These are phyloP conservation scores for Operophtera brumata DNA, from an alignment of 2,888 invertebrate genomes.

Conservation along the genomic window DNA sequence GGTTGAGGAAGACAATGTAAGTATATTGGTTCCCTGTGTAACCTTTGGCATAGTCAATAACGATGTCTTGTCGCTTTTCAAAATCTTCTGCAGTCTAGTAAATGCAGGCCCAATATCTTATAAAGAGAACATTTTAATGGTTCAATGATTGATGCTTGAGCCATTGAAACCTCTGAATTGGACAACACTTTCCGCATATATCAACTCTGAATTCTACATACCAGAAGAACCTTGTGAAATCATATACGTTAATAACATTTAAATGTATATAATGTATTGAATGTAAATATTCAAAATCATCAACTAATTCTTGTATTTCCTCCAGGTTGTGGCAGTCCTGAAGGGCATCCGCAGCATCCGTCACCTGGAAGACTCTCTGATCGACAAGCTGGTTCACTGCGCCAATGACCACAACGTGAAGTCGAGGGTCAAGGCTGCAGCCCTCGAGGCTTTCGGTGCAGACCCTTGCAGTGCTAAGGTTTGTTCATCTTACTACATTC, in stretches of 20 bases:
- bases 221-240: too few species aligned
- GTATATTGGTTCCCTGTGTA: conserved; percentile 28
- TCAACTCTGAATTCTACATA: too few species aligned
- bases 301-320: background rate
- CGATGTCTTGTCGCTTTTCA: too few species aligned
- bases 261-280: too few species aligned
- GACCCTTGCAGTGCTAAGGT: conserved; percentile 83
- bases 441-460: conserved; percentile 88
- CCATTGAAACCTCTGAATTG: too few species aligned
- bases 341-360: conserved; percentile 91
- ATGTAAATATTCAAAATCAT: background rate
- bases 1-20: conserved; percentile 83
- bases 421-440: conserved; percentile 87
- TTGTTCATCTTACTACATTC: background rate
- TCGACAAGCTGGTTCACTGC: conserved; percentile 82
- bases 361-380: conserved; percentile 82
- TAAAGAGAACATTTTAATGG: too few species aligned
- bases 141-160: too few species aligned
- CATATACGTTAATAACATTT: too few species aligned
- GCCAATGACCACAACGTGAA: conserved; percentile 82
- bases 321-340: conserved; percentile 83
- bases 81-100: too few species aligned
- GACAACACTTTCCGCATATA: too few species aligned
- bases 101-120: too few species aligned
- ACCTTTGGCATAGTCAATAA: too few species aligned